Base-by-base conservation (phyloP, 2,797 vertebrate species). In the Peromyscus aztecus region DNA sequence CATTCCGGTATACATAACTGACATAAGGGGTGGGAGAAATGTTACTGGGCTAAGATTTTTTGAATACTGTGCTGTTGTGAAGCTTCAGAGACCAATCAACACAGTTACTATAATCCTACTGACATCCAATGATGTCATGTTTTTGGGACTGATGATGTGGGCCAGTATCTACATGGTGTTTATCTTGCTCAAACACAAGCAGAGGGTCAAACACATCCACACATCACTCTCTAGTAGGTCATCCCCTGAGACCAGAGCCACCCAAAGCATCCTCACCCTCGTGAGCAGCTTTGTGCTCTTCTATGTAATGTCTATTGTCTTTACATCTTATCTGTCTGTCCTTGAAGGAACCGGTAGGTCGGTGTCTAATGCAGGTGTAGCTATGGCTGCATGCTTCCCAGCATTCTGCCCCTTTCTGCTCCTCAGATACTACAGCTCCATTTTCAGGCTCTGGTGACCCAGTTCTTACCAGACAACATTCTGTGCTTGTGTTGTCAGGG, bases 141-240 rank as follows among this genome's bases (percentile, higher is more conserved):
- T 11, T 69, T 69, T 86, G 63, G 83, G 83, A n/a, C 31, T 86
- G 19, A 86, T 86, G 43, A 24, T n/a, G 12, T 69, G 63, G 63
- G 43, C 43, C 11, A 86, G 63, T 86, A 12, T 3, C 31, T 86
- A 34, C 31, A 52, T 52, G 63, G 43, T 52, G 2, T 52, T 86
- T 4, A 23, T 69, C 19, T 21, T 86, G 31, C 2, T 52, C 9
- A 86, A 52, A 46, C 43, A 69, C 31, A 69, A 69, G 13, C 43
- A 86, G 63, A 86, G 12, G 4, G 31, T 86, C 83, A 46, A n/a
- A 24, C 63, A 69, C 0, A 86, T 86, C 31, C 63, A 52, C 31
- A 52, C 31, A 12, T 69, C 11, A 6, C 31, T 9, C 19, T 37
- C 31, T n/a, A 0, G 11, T 4, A 6, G 5, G 12, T 52, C 19